These are phyloP conservation scores for Heteropelma amictum DNA, from an alignment of 2,888 invertebrate species.

Conservation along the genomic window DNA sequence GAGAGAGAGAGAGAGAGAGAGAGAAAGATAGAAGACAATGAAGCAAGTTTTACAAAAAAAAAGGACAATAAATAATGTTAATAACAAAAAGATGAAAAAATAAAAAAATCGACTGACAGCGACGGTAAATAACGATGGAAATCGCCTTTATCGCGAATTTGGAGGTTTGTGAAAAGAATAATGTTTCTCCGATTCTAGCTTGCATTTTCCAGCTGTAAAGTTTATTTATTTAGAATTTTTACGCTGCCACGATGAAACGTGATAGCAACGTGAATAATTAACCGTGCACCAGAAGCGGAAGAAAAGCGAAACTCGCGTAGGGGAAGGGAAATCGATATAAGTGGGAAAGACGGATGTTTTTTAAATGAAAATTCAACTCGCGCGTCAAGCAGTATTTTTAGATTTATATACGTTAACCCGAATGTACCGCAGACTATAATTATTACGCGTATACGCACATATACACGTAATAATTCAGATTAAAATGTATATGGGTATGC, in stretches of 20 bases:
- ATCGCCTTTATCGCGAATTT: no score
- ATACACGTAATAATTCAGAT: not conserved
- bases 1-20: not conserved
- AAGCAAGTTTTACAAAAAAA: slow-evolving; percentile 2
- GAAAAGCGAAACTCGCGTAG: no score
- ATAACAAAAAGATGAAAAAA: slow-evolving; percentile 25
- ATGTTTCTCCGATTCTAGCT: slow-evolving; percentile 65
- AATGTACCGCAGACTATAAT: slow-evolving; percentile 69
- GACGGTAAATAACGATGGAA: slow-evolving; percentile 14
- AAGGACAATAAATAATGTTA: slow-evolving; percentile 44
- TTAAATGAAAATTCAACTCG: slow-evolving; percentile 63
- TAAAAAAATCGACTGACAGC: slow-evolving; percentile 19
- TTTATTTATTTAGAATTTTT: slow-evolving; percentile 73
- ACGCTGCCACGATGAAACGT: slow-evolving; percentile 71
- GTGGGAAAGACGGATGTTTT: slow-evolving; percentile 11
- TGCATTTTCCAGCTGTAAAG: slow-evolving; percentile 59
- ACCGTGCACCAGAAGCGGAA: no score
- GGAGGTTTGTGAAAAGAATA: no score
- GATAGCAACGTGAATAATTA: no score
- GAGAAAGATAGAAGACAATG: not conserved
- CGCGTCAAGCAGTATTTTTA: slow-evolving; percentile 76
- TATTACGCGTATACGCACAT: no score
- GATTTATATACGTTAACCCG: slow-evolving; percentile 72
- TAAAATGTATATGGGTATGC: slow-evolving; percentile 61
- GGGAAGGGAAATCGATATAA: slow-evolving; percentile 34